A percentile compares a stretch with the other conserved stretches of the same genome.
Evolutionary conservation across 2,888 invertebrate genomes (phyloP).

Genomic region (Oxytorus armatus): DNA sequence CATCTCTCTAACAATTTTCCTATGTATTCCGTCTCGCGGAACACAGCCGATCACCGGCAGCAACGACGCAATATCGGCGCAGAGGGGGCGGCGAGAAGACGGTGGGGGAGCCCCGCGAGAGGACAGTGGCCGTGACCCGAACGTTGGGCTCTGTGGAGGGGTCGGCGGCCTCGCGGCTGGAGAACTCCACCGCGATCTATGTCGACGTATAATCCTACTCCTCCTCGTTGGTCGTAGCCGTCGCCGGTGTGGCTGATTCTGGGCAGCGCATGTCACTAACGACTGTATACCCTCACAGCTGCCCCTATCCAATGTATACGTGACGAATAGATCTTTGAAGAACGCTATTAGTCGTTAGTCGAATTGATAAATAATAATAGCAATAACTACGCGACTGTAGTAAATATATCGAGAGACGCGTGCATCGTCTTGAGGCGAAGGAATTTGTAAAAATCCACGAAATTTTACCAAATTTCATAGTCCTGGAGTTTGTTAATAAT

Average conservation of each 20-base stretch:
- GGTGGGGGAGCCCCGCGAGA: constrained; percentile 70
- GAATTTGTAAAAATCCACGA: too few relatives aligned
- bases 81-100: neutral
- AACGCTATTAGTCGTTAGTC: neutral
- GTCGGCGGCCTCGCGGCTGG: constrained; percentile 80
- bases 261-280: constrained; percentile 55
- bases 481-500: too few relatives aligned
- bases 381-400: neutral
- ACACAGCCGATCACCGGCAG: constrained; percentile 66
- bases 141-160: constrained; percentile 77
- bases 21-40: constrained; percentile 60
- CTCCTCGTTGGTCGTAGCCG: constrained; percentile 62
- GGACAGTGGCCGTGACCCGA: constrained; percentile 83
- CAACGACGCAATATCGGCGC: constrained; percentile 17
- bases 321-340: neutral
- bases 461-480: too few relatives aligned
- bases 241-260: constrained; percentile 58
- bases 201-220: constrained; percentile 64
- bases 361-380: neutral
- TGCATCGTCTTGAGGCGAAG: too few relatives aligned
- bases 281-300: constrained; percentile 31
- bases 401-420: too few relatives aligned
- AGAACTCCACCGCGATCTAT: constrained; percentile 69
- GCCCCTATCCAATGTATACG: constrained; percentile 20
- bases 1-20: constrained; percentile 43